These are phyloP conservation scores for Hesperophylax magnus DNA, from an alignment of 1,140 invertebrate genomes.

Conservation along the genomic window DNA sequence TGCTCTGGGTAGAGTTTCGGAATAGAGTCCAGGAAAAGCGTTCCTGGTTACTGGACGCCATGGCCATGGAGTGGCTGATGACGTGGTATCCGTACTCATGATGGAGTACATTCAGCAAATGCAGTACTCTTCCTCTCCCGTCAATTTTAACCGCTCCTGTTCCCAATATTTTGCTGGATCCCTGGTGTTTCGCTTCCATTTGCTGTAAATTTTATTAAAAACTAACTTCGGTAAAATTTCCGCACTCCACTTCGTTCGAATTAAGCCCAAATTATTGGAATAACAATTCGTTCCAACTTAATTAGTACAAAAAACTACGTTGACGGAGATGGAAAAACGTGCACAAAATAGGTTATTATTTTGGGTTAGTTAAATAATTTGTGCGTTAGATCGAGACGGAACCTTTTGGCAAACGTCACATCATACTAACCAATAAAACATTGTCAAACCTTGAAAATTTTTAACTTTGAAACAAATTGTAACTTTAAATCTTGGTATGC, in stretches of 20 bases:
- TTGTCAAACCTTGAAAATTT: too few species aligned
- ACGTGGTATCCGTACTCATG: slow-evolving; percentile 45
- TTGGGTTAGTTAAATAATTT: too few species aligned
- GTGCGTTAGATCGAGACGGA: too few species aligned
- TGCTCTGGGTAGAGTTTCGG: slow-evolving; percentile 18
- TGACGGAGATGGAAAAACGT: not conserved
- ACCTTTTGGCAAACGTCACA: too few species aligned
- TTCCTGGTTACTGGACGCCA: slow-evolving; percentile 38
- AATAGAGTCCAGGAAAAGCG: slow-evolving; percentile 45
- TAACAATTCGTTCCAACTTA: not conserved
- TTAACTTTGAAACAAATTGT: too few species aligned
- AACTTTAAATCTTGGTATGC: too few species aligned
- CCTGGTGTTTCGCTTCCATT: slow-evolving; percentile 35
- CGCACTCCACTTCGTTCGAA: too few species aligned
- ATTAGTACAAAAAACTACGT: not conserved
- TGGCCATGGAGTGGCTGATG: slow-evolving; percentile 44
- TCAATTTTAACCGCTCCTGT: slow-evolving; percentile 39
- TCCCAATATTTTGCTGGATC: slow-evolving; percentile 32
- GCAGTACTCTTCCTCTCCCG: slow-evolving; percentile 38
- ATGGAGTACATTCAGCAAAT: slow-evolving; percentile 41
- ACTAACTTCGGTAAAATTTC: not conserved
- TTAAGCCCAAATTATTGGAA: too few species aligned
- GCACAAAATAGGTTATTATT: too few species aligned
- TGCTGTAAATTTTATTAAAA: slow-evolving; percentile 23
- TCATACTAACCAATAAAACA: too few species aligned